These are phyloP conservation scores for Aspidapion aeneum DNA, from an alignment of 2,888 invertebrate genomes.

Conservation along the genomic window DNA sequence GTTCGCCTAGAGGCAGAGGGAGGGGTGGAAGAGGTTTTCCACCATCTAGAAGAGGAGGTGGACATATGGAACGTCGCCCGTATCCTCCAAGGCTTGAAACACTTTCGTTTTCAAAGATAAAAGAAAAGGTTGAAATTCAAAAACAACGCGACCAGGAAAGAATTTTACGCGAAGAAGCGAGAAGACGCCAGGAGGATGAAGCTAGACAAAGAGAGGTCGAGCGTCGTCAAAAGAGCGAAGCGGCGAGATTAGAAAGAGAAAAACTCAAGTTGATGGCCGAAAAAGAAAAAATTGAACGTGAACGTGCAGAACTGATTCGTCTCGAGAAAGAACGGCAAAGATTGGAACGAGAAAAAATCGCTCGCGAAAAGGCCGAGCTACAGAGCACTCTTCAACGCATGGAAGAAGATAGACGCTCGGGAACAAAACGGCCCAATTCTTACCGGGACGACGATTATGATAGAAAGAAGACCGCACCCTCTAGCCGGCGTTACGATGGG, in stretches of 20 bases:
- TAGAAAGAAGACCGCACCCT: neutral
- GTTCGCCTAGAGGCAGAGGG: slow-evolving; percentile 17
- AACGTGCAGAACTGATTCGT: slow-evolving; percentile 50
- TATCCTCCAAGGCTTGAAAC: neutral
- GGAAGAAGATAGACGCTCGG: slow-evolving; percentile 56
- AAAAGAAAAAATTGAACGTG: slow-evolving; percentile 76
- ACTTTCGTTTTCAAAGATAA: slow-evolving; percentile 22
- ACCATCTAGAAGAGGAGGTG: slow-evolving; percentile 25
- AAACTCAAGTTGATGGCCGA: slow-evolving; percentile 78
- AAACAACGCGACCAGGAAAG: slow-evolving; percentile 75
- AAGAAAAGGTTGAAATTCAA: slow-evolving; percentile 73
- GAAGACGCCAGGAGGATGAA: slow-evolving; percentile 74
- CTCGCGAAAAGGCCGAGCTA: slow-evolving; percentile 76
- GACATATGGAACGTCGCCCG: slow-evolving; percentile 4
- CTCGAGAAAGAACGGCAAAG: slow-evolving; percentile 83
- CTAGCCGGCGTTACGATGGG: neutral
- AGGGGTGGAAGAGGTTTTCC: neutral
- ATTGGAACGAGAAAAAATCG: slow-evolving; percentile 52
- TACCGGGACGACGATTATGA: slow-evolving; percentile 40
- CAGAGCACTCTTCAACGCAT: slow-evolving; percentile 71
- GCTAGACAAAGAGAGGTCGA: slow-evolving; percentile 69
- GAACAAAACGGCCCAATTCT: slow-evolving; percentile 55
- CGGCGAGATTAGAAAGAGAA: slow-evolving; percentile 75
- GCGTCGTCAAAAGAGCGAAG: slow-evolving; percentile 80
- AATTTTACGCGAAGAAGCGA: slow-evolving; percentile 73